Evolutionary conservation across 2,888 invertebrate genomes (phyloP), one percentile per base, ranked within the genome.

Genomic region (Linyphia triangularis): DNA sequence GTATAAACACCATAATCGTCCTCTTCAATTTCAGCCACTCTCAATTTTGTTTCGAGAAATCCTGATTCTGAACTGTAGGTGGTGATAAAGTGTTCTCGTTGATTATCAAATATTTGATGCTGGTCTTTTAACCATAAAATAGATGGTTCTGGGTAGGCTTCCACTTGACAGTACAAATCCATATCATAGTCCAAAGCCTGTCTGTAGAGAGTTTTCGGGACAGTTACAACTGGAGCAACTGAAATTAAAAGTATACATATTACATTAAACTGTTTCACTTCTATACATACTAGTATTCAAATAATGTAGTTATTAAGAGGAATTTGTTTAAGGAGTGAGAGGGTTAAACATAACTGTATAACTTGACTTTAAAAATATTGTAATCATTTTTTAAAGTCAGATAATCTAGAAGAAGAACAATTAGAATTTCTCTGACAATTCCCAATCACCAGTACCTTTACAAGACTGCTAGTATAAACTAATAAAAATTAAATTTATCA

Each of bases 131-230:
- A 94, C 98, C 98, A 98, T 0, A 95, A 95, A 90, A 98, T 97
- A 0, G 96, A 97, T 0, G 98, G 98, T 2, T 97, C 97, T 0
- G 98, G 98, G 93, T 97, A 98, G 0, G 98, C 98, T 92, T 97
- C 97, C n/a, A 98, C 96, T 92, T 97, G 97, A 92, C 98, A 98
- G 92, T 98, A 98, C 90, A 98, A 93, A 92, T 98, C 97, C 96
- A 98, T 97, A 91, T 98, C 97, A 92, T 97, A 98, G 92, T 97
- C 97, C 13, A 98, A 93, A 0, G 98, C 98, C 94, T 97, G 95
- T 10, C 97, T 97, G 33, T 97, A 93, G 28, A 97, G 94, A 0
- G 97, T 97, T 24, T 96, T 94, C 2, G 90, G 90, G 19, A 90
- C 96, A 0, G 96, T 95, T 72, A 98, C 96, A 0, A 97, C 96